Evolutionary conservation across 2,113 vertebrate species (phyloP).

Genomic region (Anolis carolinensis): DNA sequence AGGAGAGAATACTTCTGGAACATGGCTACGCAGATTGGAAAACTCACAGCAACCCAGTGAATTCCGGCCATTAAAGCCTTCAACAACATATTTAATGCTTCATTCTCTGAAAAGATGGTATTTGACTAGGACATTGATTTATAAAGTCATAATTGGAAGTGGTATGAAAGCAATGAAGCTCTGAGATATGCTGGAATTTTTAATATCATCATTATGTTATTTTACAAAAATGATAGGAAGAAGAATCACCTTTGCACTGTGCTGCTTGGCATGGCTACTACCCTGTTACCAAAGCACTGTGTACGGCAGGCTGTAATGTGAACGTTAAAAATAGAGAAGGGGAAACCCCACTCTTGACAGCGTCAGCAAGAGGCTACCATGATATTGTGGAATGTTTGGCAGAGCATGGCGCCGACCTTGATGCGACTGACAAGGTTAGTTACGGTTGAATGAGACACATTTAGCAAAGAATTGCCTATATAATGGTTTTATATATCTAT

Average conservation of each 20-base stretch:
- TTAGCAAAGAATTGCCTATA: background rate
- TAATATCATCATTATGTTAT: constrained; percentile 12
- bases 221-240: constrained; percentile 78
- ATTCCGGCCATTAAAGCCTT: too few species aligned
- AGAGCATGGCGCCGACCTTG: constrained; percentile 86
- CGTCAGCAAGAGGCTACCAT: constrained; percentile 91
- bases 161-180: background rate
- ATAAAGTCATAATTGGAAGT: background rate
- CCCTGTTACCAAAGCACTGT: constrained; percentile 87
- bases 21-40: too few species aligned
- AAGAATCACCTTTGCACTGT: constrained; percentile 94
- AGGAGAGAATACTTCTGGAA: too few species aligned
- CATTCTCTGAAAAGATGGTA: too few species aligned
- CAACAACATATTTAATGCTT: too few species aligned
- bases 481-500: background rate
- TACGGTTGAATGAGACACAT: background rate
- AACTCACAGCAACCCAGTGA: too few species aligned
- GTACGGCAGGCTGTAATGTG: constrained; percentile 85
- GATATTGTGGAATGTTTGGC: constrained; percentile 95
- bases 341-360: constrained; percentile 91
- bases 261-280: constrained; percentile 97
- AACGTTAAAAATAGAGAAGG: constrained; percentile 92
- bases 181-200: background rate
- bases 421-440: constrained; percentile 90
- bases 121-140: background rate